Percentiles rank a stretch among this genome's conserved stretches.
phyloP scores from a whole-genome alignment of 2,888 invertebrate genomes.

The Leptogaster cylindrica region DNA sequence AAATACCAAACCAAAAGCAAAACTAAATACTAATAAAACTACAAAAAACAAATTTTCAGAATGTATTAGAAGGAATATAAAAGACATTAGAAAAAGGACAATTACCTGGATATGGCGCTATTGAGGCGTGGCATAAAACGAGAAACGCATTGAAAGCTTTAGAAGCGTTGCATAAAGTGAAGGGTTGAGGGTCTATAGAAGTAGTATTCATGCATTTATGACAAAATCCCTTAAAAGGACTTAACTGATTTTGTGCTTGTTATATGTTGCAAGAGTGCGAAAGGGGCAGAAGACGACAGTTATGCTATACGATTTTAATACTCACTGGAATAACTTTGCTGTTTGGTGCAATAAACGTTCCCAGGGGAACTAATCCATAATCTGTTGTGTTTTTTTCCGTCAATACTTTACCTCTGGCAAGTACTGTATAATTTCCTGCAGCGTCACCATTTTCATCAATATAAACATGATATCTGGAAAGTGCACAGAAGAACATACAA shows the following conservation, averaged over 20 bases:
- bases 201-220: conserved; percentile 17
- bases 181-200: background rate
- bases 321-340: conserved; percentile 77
- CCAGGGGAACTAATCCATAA: conserved; percentile 81
- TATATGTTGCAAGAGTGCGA: background rate
- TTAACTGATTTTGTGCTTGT: conserved; percentile 17
- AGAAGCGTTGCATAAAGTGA: conserved; percentile 9
- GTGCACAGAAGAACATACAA: too few relatives aligned
- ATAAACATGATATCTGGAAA: conserved; percentile 82
- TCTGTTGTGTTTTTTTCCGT: conserved; percentile 54
- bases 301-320: conserved; percentile 50
- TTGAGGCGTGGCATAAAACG: conserved; percentile 24
- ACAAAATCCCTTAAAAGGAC: conserved; percentile 1
- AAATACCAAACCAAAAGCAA: background rate
- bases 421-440: conserved; percentile 90
- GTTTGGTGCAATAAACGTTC: conserved; percentile 70
- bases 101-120: conserved; percentile 35
- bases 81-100: conserved; percentile 1
- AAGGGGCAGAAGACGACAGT: background rate
- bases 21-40: conserved; percentile 12
- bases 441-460: conserved; percentile 93
- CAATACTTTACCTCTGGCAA: conserved; percentile 66
- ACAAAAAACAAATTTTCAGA: background rate
- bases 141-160: conserved; percentile 16
- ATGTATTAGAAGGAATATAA: too few relatives aligned